phyloP scores from a whole-genome alignment of 2,113 vertebrate species.

The Taurulus bubalis region DNA sequence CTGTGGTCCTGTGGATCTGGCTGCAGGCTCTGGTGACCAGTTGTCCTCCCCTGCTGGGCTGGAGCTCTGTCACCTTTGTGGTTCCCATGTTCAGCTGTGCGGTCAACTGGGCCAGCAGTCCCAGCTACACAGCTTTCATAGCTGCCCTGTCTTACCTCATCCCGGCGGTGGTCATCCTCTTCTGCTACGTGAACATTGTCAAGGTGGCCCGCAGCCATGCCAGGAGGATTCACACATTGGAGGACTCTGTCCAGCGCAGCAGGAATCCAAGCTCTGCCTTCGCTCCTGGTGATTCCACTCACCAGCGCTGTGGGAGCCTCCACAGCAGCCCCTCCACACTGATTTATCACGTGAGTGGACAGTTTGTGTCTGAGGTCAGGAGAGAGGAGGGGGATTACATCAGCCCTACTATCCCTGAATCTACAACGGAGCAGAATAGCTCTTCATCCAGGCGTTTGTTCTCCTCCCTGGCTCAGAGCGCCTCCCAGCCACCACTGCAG shows the following conservation, averaged over 20 bases:
- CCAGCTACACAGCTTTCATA: conserved; percentile 82
- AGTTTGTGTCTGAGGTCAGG: conserved; percentile 71
- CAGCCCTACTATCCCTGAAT: conserved; percentile 6
- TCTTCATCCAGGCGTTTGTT: conserved; percentile 52
- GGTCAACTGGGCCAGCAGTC: conserved; percentile 82
- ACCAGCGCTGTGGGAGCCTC: conserved; percentile 39
- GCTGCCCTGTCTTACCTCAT: conserved; percentile 79
- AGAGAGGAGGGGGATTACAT: conserved; percentile 27
- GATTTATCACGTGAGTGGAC: conserved; percentile 80
- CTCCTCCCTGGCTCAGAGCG: conserved; percentile 66
- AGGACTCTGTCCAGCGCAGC: conserved; percentile 82
- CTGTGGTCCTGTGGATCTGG: conserved; percentile 87
- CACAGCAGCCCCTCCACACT: conserved; percentile 71
- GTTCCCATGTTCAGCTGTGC: conserved; percentile 82
- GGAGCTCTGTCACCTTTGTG: conserved; percentile 82
- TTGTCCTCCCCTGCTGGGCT: conserved; percentile 85
- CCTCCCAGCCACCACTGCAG: conserved; percentile 51
- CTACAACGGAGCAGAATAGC: conserved; percentile 28
- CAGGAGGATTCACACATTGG: conserved; percentile 82
- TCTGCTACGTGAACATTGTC: conserved; percentile 86
- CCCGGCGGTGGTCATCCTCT: conserved; percentile 84
- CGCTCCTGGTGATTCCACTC: conserved; percentile 36
- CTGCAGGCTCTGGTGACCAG: conserved; percentile 84
- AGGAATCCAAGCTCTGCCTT: conserved; percentile 37
- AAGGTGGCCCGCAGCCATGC: conserved; percentile 84